Evolutionary conservation across 2,888 invertebrate species (phyloP).

Genomic region (Himalopsyche tibetana): DNA sequence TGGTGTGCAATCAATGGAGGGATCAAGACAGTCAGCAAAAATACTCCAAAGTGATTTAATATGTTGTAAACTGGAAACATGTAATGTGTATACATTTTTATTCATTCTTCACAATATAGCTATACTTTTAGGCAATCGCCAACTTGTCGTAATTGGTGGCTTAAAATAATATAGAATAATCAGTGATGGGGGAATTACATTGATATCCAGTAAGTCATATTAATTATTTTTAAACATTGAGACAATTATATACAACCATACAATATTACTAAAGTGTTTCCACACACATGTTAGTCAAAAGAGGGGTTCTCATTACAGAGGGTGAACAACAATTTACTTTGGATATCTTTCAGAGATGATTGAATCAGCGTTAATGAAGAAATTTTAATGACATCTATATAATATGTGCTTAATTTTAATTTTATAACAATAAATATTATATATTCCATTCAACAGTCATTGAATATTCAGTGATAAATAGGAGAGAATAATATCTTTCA

Average conservation of each 20-base stretch:
- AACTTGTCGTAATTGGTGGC: constrained; percentile 10
- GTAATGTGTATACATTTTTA: neutral
- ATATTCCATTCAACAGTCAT: constrained; percentile 35
- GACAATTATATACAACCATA: constrained; percentile 17
- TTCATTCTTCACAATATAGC: constrained; percentile 13
- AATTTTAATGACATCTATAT: constrained; percentile 4
- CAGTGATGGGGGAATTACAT: constrained; percentile 37
- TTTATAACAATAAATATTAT: constrained; percentile 16
- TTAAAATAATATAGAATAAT: constrained; percentile 4
- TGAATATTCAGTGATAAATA: neutral
- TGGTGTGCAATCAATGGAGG: constrained; percentile 61
- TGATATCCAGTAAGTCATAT: constrained; percentile 39
- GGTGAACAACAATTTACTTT: constrained; percentile 21
- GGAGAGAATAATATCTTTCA: constrained; percentile 32
- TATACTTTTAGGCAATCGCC: constrained; percentile 23
- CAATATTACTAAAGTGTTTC: constrained; percentile 14
- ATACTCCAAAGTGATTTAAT: constrained; percentile 39
- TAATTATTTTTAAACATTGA: constrained; percentile 29
- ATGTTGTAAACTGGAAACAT: constrained; percentile 15
- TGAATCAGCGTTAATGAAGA: constrained; percentile 21
- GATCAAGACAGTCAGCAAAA: constrained; percentile 53
- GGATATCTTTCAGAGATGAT: constrained; percentile 25
- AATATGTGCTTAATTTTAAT: constrained; percentile 10
- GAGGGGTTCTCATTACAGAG: neutral
- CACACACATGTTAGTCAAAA: constrained; percentile 15